Base-by-base conservation (phyloP, 2,888 invertebrate species). In the Eupithecia exiguata region DNA sequence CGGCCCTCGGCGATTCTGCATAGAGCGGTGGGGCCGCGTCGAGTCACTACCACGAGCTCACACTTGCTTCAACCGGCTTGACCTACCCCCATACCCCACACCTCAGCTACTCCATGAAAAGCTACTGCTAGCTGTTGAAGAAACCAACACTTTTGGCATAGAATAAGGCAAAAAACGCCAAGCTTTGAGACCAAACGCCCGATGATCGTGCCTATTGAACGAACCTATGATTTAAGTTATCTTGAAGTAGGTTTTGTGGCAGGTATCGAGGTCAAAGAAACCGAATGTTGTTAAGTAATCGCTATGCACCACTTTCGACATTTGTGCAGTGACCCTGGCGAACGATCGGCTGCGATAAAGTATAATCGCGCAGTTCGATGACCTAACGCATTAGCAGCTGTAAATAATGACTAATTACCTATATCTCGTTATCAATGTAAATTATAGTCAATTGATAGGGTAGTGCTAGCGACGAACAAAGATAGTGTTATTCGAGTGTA, bases 21-120 rank as follows among this genome's bases (percentile, higher is more conserved):
- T 99, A 83, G 99, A 99, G 91, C 98, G 99, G 89, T 99, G 99
- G 99, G 99, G 99, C 78, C 97, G 98, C 88, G 97, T 98, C 46
- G 98, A 98, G 89, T 98, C 98, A 83, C 95, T 99, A 84, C 99
- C 99, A 36, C 96, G 99, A 80, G 99, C 99, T 1, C 99, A 99
- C 92, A 99, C 99, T 5, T 99, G 99, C 94, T 99, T 99, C 95
- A 99, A 99, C 95, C 96, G 99, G 35, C 95, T 99, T 84, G 99
- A 99, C 94, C 95, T 99, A 80, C 99, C 99, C 71, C 98, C 99
- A 0, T 99, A 99, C 95, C 98, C 98, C 71, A 97, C 98, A 5
- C 98, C 97, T 68, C 98, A 98, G 85, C 96, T 98, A 86, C 96
- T 99, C 72, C 97, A 98, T 88, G 98, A 99, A 90, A 99, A 99